Conservation (phyloP, 1,140 invertebrate genomes). For the Tetramorium alpestre region DNA sequence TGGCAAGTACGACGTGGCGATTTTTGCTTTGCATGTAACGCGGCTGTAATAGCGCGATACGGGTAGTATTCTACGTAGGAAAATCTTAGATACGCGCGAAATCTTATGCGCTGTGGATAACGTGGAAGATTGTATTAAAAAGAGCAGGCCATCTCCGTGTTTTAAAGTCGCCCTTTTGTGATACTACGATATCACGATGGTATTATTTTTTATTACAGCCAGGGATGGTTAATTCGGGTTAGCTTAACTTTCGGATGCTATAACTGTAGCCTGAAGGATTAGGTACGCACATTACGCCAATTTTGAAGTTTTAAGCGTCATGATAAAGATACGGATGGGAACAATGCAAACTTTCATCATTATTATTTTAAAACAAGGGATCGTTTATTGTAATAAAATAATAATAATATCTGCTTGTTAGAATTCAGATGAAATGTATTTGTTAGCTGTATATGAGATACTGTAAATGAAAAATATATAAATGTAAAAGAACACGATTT, state of each 20-base stretch:
- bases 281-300: not conserved
- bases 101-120: constrained; percentile 31
- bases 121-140: not conserved
- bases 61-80: not conserved
- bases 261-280: not conserved
- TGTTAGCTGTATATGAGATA: not conserved
- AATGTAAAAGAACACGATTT: not conserved
- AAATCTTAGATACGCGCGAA: constrained; percentile 1
- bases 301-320: not conserved
- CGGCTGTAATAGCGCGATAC: constrained; percentile 25
- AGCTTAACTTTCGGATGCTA: not conserved
- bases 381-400: not conserved
- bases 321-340: not conserved
- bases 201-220: not conserved
- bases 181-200: not conserved
- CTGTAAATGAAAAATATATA: not conserved
- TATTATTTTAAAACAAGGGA: not conserved
- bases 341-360: not conserved
- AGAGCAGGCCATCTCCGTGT: not conserved
- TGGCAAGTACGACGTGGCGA: constrained; percentile 24
- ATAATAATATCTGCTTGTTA: not conserved
- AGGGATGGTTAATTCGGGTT: not conserved
- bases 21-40: constrained; percentile 49
- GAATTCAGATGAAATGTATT: not conserved
- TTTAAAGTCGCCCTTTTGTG: not conserved